A percentile compares a stretch with the other conserved stretches of the same genome.
Conservation (phyloP, 2,888 invertebrate species). For the Drosophila greeni region DNA sequence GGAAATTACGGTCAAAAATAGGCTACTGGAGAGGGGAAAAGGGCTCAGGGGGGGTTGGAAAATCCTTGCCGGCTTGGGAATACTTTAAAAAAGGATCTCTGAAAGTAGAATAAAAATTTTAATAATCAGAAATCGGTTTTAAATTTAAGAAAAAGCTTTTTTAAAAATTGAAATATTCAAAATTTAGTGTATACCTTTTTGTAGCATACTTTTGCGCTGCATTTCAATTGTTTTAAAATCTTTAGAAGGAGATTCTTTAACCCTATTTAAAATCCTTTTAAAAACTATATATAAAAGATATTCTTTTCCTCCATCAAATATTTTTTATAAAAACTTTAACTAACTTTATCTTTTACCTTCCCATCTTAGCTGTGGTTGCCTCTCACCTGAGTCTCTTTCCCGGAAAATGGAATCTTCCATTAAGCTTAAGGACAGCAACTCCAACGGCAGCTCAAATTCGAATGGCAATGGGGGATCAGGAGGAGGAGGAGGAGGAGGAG, state of each 20-base stretch:
- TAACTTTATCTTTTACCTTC: fast-evolving
- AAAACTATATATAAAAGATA: too few relatives aligned
- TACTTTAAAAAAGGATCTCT: background rate
- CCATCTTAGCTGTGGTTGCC: slow-evolving; percentile 34
- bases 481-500: slow-evolving; percentile 17
- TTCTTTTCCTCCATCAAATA: background rate
- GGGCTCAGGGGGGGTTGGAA: too few relatives aligned
- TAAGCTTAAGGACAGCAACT: slow-evolving; percentile 67
- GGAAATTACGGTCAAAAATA: background rate
- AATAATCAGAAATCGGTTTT: too few relatives aligned
- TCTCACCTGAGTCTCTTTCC: slow-evolving; percentile 36
- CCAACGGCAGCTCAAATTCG: slow-evolving; percentile 42
- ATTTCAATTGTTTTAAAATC: too few relatives aligned
- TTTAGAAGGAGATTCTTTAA: background rate
- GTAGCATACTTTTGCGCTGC: too few relatives aligned
- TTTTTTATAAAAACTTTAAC: too few relatives aligned
- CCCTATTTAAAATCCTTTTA: too few relatives aligned
- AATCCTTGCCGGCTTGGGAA: background rate
- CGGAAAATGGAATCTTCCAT: slow-evolving; percentile 70
- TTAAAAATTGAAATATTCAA: too few relatives aligned
- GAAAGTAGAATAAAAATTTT: too few relatives aligned
- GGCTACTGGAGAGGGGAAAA: background rate
- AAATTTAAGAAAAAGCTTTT: too few relatives aligned
- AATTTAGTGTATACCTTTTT: too few relatives aligned
- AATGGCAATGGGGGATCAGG: slow-evolving; percentile 30